phyloP scores from a whole-genome alignment of 2,888 invertebrate genomes.

The Drosophila pullipes region DNA sequence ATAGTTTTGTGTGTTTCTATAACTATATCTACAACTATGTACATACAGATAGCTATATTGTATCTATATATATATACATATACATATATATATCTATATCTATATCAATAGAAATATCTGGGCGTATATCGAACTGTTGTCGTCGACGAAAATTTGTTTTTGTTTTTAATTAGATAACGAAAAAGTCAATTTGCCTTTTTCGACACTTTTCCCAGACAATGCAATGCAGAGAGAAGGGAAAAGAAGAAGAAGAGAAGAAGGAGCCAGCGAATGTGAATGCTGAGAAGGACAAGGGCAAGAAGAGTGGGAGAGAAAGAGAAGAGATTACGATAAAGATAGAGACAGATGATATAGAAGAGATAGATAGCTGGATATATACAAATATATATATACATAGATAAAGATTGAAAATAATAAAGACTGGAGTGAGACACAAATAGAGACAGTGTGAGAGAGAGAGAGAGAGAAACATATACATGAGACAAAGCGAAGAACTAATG shows the following conservation, averaged over 20 bases:
- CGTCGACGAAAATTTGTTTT: neutral
- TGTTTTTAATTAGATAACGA: neutral
- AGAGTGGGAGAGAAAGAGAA: neutral
- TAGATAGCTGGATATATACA: neutral
- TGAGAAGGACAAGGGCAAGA: no score
- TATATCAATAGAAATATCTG: neutral
- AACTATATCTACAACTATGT: slow-evolving; percentile 12
- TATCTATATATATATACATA: neutral
- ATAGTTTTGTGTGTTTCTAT: neutral
- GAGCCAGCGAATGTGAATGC: no score
- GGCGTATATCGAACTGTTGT: neutral
- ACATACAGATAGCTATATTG: slow-evolving; percentile 2
- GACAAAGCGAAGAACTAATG: neutral
- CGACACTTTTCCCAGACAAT: neutral
- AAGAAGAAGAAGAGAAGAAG: neutral
- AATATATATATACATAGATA: neutral
- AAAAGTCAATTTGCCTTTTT: neutral
- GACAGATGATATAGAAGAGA: neutral
- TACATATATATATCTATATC: neutral
- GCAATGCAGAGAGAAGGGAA: neutral
- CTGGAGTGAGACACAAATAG: neutral
- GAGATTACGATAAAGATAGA: neutral
- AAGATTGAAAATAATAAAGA: neutral
- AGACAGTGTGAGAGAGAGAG: neutral
- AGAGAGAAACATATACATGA: neutral